A percentile compares a stretch with the other conserved stretches of the same genome.
Evolutionary conservation across 1,140 invertebrate species (phyloP).

Genomic region (Listronotus bonariensis): DNA sequence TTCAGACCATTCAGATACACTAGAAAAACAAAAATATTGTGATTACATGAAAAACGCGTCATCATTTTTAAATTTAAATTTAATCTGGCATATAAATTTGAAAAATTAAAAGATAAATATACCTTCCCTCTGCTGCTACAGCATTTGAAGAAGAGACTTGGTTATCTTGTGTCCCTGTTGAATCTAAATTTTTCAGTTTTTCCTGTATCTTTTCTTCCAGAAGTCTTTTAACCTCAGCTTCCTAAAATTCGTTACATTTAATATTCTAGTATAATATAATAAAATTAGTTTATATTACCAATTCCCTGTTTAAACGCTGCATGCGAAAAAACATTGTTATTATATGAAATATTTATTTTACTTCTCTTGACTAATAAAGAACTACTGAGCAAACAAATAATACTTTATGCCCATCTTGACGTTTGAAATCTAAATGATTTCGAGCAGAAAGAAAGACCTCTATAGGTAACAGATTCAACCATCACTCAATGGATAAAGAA

Average conservation of each 20-base stretch:
- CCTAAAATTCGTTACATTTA: constrained; percentile 47
- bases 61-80: no score
- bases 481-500: no score
- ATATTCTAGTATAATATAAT: not conserved
- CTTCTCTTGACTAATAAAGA: no score
- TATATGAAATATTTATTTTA: no score
- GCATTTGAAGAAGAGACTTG: constrained; percentile 17
- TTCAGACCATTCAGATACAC: constrained; percentile 81
- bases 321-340: constrained; percentile 15
- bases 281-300: constrained; percentile 43
- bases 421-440: no score
- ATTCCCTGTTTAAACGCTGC: constrained; percentile 48
- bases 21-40: constrained; percentile 50
- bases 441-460: no score
- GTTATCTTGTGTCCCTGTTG: constrained; percentile 49
- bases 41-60: no score
- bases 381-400: no score
- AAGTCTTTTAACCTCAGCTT: constrained; percentile 61
- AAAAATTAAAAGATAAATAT: no score
- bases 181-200: constrained; percentile 50
- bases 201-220: constrained; percentile 57
- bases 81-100: no score
- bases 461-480: no score
- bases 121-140: constrained; percentile 36
- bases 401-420: no score